Evolutionary conservation across 2,113 vertebrate genomes (phyloP).

Genomic region (Petrocephalus microphthalmus): DNA sequence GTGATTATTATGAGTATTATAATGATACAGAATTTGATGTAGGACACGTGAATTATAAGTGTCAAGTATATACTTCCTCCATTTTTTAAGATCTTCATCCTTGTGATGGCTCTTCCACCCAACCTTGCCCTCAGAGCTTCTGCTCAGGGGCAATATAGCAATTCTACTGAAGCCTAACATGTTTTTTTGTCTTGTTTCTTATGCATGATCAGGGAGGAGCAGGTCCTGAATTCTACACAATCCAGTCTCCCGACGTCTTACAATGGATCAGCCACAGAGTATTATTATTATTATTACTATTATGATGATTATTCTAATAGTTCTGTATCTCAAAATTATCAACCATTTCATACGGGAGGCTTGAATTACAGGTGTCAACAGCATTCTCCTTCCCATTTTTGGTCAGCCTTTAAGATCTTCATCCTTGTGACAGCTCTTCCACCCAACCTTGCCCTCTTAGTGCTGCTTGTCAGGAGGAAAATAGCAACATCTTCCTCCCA

Average conservation of each 20-base stretch:
- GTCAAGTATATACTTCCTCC: background rate
- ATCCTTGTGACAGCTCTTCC: conserved; percentile 22
- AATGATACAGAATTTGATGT: background rate
- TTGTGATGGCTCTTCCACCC: conserved; percentile 21
- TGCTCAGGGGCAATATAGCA: no score
- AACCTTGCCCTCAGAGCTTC: background rate
- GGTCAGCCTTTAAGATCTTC: conserved; percentile 23
- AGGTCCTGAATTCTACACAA: background rate
- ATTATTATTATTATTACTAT: background rate
- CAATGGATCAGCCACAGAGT: background rate
- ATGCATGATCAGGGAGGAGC: background rate
- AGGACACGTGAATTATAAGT: background rate
- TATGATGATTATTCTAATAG: background rate
- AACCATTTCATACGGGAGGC: background rate
- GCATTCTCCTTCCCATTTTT: background rate
- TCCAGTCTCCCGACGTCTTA: background rate
- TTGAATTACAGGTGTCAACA: conserved; percentile 11
- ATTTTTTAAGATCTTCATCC: conserved; percentile 15
- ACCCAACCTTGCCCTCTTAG: background rate
- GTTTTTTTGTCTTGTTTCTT: background rate
- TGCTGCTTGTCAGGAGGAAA: no score
- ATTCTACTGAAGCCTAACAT: background rate
- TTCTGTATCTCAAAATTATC: no score
- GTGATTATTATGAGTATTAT: background rate
- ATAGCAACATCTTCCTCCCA: conserved; percentile 32